A percentile compares a stretch with the other conserved stretches of the same genome.
Evolutionary conservation across 2,888 invertebrate genomes (phyloP).

Genomic region (Andrena haemorrhoa): DNA sequence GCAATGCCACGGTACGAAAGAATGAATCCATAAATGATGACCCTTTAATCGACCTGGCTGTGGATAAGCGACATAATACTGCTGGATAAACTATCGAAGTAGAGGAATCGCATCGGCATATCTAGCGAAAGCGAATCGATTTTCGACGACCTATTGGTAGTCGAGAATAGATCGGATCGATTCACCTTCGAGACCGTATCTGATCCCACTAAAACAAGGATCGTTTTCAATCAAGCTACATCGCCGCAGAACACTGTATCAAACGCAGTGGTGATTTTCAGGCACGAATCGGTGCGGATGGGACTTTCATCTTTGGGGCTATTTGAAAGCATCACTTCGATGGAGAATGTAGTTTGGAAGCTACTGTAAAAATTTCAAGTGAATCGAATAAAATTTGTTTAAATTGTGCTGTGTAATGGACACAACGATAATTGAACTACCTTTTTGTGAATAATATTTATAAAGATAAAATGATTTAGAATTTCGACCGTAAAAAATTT

Average conservation of each 20-base stretch:
- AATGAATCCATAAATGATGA: conserved; percentile 46
- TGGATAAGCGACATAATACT: conserved; percentile 40
- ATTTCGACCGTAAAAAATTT: no score
- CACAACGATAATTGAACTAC: no score
- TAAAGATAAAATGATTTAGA: no score
- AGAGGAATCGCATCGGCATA: conserved; percentile 5
- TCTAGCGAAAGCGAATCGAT: conserved; percentile 13
- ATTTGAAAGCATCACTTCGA: no score
- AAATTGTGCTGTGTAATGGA: no score
- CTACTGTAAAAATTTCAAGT: no score
- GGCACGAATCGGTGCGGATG: conserved; percentile 10
- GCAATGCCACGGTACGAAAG: conserved; percentile 5
- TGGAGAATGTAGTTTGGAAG: no score
- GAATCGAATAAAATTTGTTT: no score
- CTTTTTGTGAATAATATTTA: no score
- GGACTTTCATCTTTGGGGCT: not conserved
- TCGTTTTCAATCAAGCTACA: conserved; percentile 42
- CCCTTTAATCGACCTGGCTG: conserved; percentile 29
- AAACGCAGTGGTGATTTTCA: conserved; percentile 37
- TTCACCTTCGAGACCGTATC: conserved; percentile 13
- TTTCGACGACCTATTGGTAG: conserved; percentile 26
- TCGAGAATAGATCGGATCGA: conserved; percentile 28
- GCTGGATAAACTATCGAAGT: conserved; percentile 55
- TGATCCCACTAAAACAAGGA: conserved; percentile 6
- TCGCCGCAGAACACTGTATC: conserved; percentile 30